Evolutionary conservation across 2,797 vertebrate genomes (phyloP).

Genomic region (Thamnophis elegans): DNA sequence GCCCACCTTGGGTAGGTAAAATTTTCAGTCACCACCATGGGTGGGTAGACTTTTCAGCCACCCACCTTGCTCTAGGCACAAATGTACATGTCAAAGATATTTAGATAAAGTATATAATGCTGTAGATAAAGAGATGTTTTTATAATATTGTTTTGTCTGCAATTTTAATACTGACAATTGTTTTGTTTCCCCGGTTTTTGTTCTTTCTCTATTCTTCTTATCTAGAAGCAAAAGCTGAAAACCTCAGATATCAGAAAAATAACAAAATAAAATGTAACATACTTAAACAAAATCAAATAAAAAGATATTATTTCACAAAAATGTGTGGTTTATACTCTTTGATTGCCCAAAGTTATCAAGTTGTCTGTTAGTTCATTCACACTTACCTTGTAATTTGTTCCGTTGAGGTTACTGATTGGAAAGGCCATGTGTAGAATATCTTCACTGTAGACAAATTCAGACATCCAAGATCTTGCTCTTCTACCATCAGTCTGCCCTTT

Average conservation of each 20-base stretch:
- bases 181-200: conserved; percentile 5
- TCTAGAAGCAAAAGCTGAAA: not conserved
- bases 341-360: conserved; percentile 21
- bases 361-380: conserved; percentile 16
- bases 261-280: not conserved
- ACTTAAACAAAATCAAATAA: not conserved
- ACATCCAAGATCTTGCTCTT: conserved; percentile 38
- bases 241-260: not conserved
- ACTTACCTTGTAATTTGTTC: conserved; percentile 61
- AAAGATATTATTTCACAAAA: not conserved
- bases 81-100: not conserved
- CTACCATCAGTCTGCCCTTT: conserved; percentile 43
- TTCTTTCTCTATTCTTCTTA: not conserved
- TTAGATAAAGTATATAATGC: not conserved
- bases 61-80: not conserved
- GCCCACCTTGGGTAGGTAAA: not conserved
- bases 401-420: conserved; percentile 36
- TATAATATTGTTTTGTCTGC: not conserved
- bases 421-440: conserved; percentile 38
- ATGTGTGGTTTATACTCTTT: conserved; percentile 16
- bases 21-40: not conserved
- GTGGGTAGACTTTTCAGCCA: not conserved
- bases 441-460: conserved; percentile 31
- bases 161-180: not conserved
- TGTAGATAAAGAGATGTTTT: conserved; percentile 26